These are phyloP conservation scores for Psammodynastes pulverulentus DNA, from an alignment of 2,113 vertebrate genomes.

Conservation along the genomic window DNA sequence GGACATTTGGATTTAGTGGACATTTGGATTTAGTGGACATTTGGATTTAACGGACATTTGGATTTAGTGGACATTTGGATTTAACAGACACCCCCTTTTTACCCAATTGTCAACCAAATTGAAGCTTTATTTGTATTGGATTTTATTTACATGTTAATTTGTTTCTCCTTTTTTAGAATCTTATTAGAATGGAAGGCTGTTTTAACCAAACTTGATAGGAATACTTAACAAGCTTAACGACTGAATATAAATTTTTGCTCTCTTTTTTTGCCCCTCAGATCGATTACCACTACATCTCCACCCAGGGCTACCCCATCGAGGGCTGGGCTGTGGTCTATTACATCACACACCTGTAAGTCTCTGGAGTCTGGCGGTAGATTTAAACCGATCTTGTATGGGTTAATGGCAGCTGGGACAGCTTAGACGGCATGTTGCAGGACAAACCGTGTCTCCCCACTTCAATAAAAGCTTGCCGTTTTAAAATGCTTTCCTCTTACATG, in stretches of 20 bases:
- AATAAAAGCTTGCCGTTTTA: not conserved
- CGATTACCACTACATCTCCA: constrained; percentile 88
- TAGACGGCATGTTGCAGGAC: not conserved
- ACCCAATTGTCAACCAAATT: not conserved
- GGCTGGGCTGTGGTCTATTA: constrained; percentile 90
- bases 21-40: no score
- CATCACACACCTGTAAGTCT: constrained; percentile 85
- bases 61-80: not conserved
- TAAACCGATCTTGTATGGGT: not conserved
- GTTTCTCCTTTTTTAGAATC: not conserved
- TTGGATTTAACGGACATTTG: not conserved
- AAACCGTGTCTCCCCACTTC: not conserved
- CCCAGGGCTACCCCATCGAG: constrained; percentile 84
- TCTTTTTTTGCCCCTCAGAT: constrained; percentile 74
- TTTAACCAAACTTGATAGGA: not conserved
- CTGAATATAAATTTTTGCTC: constrained; percentile 6
- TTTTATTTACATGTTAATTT: not conserved
- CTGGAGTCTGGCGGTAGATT: not conserved
- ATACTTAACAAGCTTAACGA: not conserved
- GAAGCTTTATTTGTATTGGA: not conserved
- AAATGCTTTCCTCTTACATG: not conserved
- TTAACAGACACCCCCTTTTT: not conserved
- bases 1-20: not conserved
- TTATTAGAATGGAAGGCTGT: not conserved
- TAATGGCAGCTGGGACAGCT: not conserved